Percentiles rank a stretch among this genome's conserved stretches.
Evolutionary conservation across 2,113 vertebrate genomes (phyloP).

Genomic region (Papio anubis): DNA sequence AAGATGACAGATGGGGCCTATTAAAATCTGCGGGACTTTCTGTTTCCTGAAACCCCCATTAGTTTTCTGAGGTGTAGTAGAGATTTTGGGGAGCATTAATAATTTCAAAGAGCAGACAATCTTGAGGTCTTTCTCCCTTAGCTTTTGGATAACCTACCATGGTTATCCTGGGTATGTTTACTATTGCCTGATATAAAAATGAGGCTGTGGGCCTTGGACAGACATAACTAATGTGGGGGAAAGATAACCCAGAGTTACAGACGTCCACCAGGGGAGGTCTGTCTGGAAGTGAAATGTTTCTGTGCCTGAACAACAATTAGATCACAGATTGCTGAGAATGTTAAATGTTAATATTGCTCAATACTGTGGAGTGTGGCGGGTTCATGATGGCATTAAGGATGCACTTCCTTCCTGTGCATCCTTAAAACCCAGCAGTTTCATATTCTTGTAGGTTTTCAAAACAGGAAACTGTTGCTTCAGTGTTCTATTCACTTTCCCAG

Average conservation of each 20-base stretch:
- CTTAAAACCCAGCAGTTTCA: background rate
- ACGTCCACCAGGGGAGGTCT: background rate
- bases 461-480: background rate
- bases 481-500: background rate
- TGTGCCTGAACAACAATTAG: background rate
- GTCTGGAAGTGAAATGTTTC: background rate
- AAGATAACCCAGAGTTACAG: background rate
- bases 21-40: background rate
- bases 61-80: background rate
- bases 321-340: background rate
- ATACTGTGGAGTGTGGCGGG: accelerated
- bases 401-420: background rate
- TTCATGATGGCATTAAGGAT: background rate
- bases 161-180: background rate
- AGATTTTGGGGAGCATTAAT: background rate
- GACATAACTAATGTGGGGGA: background rate
- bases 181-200: background rate
- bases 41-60: background rate
- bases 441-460: background rate
- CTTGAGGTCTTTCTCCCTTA: background rate
- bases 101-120: background rate
- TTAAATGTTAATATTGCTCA: background rate
- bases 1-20: background rate
- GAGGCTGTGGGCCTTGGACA: background rate
- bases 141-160: background rate